A percentile compares a stretch with the other conserved stretches of the same genome.
Evolutionary conservation across 2,888 invertebrate species (phyloP).

Genomic region (Heliconius erato): DNA sequence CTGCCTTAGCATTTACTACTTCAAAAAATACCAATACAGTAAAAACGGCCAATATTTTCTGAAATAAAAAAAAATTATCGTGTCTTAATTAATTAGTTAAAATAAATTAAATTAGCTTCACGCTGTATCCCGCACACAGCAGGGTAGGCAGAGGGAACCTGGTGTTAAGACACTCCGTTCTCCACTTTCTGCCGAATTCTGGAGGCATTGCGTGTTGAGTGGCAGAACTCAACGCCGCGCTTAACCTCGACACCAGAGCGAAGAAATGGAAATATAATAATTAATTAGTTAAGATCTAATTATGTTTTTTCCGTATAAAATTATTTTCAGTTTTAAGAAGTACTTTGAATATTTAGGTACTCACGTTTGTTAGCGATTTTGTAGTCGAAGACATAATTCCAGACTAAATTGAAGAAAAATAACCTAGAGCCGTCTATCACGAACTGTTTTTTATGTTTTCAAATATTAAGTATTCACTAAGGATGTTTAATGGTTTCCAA

Average conservation of each 20-base stretch:
- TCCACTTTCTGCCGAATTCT: too few species aligned
- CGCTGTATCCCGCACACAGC: too few species aligned
- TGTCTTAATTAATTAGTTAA: neutral
- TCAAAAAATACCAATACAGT: conserved; percentile 48
- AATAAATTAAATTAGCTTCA: too few species aligned
- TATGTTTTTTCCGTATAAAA: neutral
- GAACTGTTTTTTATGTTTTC: conserved; percentile 52
- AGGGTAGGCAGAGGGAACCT: too few species aligned
- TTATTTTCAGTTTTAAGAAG: neutral
- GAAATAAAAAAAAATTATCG: neutral
- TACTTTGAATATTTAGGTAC: conserved; percentile 20
- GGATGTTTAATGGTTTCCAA: conserved; percentile 52
- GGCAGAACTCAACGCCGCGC: too few species aligned
- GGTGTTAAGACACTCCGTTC: too few species aligned
- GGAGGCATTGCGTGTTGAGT: too few species aligned
- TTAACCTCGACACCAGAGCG: too few species aligned
- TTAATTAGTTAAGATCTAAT: neutral
- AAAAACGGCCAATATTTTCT: conserved; percentile 57
- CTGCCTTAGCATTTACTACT: conserved; percentile 59
- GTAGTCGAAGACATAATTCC: conserved; percentile 46
- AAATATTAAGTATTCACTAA: conserved; percentile 46
- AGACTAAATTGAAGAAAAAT: conserved; percentile 21
- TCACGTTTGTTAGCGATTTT: conserved; percentile 40
- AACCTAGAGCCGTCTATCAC: neutral
- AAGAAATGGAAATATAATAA: too few species aligned